Base-by-base conservation (phyloP, 1,140 invertebrate species). In the Euwallacea similis region DNA sequence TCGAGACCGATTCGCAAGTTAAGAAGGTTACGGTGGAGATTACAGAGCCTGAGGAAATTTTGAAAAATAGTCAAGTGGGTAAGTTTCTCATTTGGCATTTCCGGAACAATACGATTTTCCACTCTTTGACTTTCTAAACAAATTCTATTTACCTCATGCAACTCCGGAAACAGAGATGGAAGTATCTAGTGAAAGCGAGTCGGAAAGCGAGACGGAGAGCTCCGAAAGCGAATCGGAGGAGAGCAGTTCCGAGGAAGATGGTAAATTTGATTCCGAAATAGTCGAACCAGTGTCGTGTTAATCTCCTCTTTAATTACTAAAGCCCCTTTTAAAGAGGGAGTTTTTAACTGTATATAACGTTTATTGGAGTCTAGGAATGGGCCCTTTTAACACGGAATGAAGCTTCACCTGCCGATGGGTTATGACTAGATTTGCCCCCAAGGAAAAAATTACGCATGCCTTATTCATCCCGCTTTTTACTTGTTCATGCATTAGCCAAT, bases 21-120 rank as follows among this genome's bases (percentile, higher is more conserved):
- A 89, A 89, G 75, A 88, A 87, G 76, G 87, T 89, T 62, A 87
- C 89, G 82, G 79, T 90, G 72, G 86, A 89, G 82, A 87, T 88
- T 44, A 75, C 71, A 78, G 87, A 88, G 7, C 69, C 47, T 77
- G 85, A 86, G 74, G 86, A 88, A 42, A 50, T 21, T 80, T 86
- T 87, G 63, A 84, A 86, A 66, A 62, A 76, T 46, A 76, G 69
- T 55, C 72, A 78, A 33, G 84, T 84, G 74, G 85, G 85, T 83
- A 82, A 83, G 76, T 76, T 41, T 13, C 41, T 42, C 46, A 60
- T 63, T 55, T 11, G 42, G 53, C 9, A 6, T 33, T 59, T 71
- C 21, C 9, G 13, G 43, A 64, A 13, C 13, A 7, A 50, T 53
- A 9, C 13, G 15, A 9, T 58, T 21, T 58, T 21, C n/a, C 55